phyloP scores from a whole-genome alignment of 2,113 vertebrate genomes.

The Chaetops frenatus region DNA sequence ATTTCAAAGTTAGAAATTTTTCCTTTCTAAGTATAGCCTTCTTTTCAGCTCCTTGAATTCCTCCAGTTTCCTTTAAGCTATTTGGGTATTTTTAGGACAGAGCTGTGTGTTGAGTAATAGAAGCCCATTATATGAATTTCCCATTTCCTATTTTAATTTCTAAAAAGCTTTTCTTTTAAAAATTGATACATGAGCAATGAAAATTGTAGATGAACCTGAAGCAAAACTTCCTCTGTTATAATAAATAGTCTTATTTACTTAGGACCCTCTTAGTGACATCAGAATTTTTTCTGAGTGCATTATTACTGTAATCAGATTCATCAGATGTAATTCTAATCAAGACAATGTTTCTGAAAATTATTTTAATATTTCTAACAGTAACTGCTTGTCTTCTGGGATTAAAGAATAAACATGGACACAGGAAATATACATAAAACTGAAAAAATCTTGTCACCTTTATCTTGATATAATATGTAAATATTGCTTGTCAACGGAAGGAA shows the following conservation, averaged over 20 bases:
- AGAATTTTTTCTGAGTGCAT: not conserved
- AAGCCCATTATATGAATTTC: not conserved
- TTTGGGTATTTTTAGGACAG: not conserved
- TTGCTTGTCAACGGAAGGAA: not conserved
- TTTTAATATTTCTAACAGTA: not conserved
- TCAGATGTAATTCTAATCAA: too few relatives aligned
- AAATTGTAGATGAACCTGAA: not conserved
- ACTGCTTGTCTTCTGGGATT: not conserved
- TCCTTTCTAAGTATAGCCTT: not conserved
- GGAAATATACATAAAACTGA: not conserved
- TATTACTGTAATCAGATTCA: not conserved
- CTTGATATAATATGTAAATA: not conserved
- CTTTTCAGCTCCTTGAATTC: not conserved
- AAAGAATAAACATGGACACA: not conserved
- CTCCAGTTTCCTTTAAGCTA: not conserved
- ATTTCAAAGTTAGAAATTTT: not conserved
- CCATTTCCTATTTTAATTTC: not conserved
- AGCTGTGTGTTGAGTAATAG: not conserved
- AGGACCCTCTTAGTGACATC: not conserved
- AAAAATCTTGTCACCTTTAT: not conserved
- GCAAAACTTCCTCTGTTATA: not conserved
- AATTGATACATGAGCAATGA: not conserved
- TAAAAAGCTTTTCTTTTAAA: not conserved
- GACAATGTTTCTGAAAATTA: not conserved
- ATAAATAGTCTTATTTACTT: not conserved